Conservation (phyloP, 35 echinoderm and acorn worm species). For the Patiria miniata region DNA sequence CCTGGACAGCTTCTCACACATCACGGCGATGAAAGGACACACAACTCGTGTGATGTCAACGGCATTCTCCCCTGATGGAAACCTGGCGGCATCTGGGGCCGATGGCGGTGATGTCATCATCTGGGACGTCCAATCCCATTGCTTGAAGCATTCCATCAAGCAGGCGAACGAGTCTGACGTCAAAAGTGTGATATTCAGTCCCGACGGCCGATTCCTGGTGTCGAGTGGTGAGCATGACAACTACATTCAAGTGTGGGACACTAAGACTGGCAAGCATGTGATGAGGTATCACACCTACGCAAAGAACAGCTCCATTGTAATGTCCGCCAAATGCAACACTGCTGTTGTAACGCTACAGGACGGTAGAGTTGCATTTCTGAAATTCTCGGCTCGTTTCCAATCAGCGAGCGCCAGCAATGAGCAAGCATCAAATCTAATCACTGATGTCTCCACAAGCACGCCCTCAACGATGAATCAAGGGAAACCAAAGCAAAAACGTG, state of each 20-base stretch:
- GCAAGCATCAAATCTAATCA: not conserved
- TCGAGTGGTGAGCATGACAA: not conserved
- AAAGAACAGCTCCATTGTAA: not conserved
- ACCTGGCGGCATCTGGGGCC: not conserved
- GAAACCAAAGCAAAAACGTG: not conserved
- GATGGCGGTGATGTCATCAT: constrained; percentile 19
- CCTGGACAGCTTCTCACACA: not conserved
- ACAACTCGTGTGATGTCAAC: not conserved
- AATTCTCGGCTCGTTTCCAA: not conserved
- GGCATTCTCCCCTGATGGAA: not conserved
- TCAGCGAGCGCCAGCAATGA: not conserved
- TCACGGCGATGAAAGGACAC: constrained; percentile 28
- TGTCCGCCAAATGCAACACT: not conserved
- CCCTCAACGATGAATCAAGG: not conserved
- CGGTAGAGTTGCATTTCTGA: not conserved
- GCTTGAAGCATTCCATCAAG: not conserved
- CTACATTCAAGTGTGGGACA: not conserved
- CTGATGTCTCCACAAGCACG: not conserved
- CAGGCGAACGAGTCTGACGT: constrained; percentile 18
- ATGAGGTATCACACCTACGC: constrained; percentile 41
- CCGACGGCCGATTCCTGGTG: not conserved
- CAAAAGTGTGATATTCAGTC: not conserved
- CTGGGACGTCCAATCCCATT: not conserved
- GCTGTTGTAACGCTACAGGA: not conserved
- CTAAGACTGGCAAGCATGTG: not conserved